phyloP scores from a whole-genome alignment of 2,888 invertebrate genomes.

The Apamea anceps region DNA sequence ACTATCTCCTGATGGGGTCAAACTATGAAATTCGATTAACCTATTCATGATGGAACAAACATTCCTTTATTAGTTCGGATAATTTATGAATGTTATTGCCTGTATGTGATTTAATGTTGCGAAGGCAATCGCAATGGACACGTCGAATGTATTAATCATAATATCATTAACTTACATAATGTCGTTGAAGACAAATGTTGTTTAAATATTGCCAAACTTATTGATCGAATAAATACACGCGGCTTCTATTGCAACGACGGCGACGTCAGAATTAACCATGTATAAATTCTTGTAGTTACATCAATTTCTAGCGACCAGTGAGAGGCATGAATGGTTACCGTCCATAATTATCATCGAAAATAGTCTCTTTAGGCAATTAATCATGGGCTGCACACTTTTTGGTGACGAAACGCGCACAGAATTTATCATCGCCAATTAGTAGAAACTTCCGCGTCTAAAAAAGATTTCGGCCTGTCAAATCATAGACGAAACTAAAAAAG shows the following conservation, averaged over 20 bases:
- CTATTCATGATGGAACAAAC: constrained; percentile 74
- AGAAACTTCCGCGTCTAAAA: constrained; percentile 81
- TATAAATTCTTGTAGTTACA: constrained; percentile 52
- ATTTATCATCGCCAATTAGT: constrained; percentile 85
- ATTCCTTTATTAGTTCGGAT: constrained; percentile 70
- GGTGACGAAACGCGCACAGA: constrained; percentile 73
- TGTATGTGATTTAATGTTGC: constrained; percentile 64
- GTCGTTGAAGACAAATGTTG: constrained; percentile 47
- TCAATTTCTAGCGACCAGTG: constrained; percentile 57
- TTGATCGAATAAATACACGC: constrained; percentile 36
- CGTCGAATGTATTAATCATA: constrained; percentile 61
- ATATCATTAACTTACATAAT: constrained; percentile 60
- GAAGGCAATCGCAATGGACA: constrained; percentile 54
- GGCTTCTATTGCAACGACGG: constrained; percentile 30
- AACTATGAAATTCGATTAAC: constrained; percentile 80
- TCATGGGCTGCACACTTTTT: constrained; percentile 64
- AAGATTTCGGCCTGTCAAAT: constrained; percentile 73
- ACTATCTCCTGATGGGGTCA: constrained; percentile 76
- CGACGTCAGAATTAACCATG: constrained; percentile 41
- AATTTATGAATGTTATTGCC: constrained; percentile 69
- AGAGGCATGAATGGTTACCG: constrained; percentile 54
- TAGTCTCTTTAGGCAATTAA: constrained; percentile 49
- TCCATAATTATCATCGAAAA: constrained; percentile 54
- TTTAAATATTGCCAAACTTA: constrained; percentile 55
- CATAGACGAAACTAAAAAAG: constrained; percentile 71